Base-by-base conservation (phyloP, 2,888 invertebrate species). In the Cactoblastis cactorum region DNA sequence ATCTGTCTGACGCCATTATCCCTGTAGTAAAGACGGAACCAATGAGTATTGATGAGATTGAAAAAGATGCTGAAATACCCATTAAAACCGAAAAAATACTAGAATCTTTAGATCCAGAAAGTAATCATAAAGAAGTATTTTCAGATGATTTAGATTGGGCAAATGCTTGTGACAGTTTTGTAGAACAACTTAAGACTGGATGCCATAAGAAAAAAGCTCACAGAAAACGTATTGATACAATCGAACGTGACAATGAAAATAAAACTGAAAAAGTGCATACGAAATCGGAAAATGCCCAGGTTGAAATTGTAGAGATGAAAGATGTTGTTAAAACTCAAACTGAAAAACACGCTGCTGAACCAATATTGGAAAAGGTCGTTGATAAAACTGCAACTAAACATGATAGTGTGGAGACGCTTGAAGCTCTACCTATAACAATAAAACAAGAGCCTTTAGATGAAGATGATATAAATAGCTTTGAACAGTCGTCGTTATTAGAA, bases 131-230 rank as follows among this genome's bases (percentile, higher is more conserved):
- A 33, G 57, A 58, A 43, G 45, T 43, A 24, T 54, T 62, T n/a
- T 69, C 71, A 50, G 82, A 85, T 52, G 89, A 90, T 58, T 71
- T 81, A 53, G 82, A 85, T 67, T 96, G 95, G 93, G 91, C 91
- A 46, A 92, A 89, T 67, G 92, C 95, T 14, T 95, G 95, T 81
- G 95, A 95, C 77, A 94, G 91, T 78, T 95, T 96, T 73, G 92
- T 95, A 78, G 94, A 95, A 72, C 95, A 95, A 77, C 78, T 96
- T 41, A 92, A 92, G 75, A 90, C 77, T 57, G 91, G 92, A 38
- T 85, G 84, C 49, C 86, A 85, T 47, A 93, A 92, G 74, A 93
- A 92, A 70, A 91, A 91, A 54, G 77, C 81, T 1, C 78, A 85
- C 14, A 90, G 88, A 76, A 92, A 91, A 83, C 91, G 75, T 53